Conservation (phyloP, 2,113 vertebrate species). For the Oncorhynchus nerka region DNA sequence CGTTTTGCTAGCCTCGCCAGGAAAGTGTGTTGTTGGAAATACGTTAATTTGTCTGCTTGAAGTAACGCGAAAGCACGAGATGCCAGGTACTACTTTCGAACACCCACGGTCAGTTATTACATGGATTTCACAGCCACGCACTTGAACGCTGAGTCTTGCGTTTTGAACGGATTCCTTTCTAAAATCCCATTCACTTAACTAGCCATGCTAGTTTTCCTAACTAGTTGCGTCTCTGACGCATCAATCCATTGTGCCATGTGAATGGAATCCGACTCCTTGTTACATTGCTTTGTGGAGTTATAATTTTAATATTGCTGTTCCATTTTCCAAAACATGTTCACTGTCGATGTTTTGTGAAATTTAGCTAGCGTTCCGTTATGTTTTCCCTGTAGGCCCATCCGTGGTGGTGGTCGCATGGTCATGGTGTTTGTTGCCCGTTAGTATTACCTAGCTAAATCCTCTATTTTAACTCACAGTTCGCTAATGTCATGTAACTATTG, state of each 20-base stretch:
- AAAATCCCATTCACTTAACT: slow-evolving; percentile 64
- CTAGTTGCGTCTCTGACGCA: slow-evolving; percentile 41
- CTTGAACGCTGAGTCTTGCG: slow-evolving; percentile 46
- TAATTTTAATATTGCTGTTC: fast-evolving
- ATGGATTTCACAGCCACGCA: not conserved
- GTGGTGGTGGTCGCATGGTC: not conserved
- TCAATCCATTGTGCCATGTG: slow-evolving; percentile 4
- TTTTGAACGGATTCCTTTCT: slow-evolving; percentile 59
- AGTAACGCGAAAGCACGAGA: slow-evolving; percentile 34
- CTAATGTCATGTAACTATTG: not conserved
- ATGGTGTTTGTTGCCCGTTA: not conserved
- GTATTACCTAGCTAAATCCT: not conserved
- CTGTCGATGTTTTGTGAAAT: too few species aligned
- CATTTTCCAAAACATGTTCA: not conserved
- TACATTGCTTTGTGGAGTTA: not conserved
- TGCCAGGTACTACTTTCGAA: slow-evolving; percentile 55
- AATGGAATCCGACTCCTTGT: not conserved
- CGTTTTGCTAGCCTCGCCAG: slow-evolving; percentile 53
- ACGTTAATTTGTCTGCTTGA: slow-evolving; percentile 27
- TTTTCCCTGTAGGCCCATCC: not conserved
- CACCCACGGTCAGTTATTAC: not conserved
- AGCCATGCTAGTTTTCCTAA: slow-evolving; percentile 46
- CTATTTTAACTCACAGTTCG: not conserved
- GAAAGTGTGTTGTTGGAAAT: slow-evolving; percentile 18
- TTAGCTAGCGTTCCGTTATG: not conserved